Conservation (phyloP, 2,797 vertebrate species). For the Clarias pachynema region DNA sequence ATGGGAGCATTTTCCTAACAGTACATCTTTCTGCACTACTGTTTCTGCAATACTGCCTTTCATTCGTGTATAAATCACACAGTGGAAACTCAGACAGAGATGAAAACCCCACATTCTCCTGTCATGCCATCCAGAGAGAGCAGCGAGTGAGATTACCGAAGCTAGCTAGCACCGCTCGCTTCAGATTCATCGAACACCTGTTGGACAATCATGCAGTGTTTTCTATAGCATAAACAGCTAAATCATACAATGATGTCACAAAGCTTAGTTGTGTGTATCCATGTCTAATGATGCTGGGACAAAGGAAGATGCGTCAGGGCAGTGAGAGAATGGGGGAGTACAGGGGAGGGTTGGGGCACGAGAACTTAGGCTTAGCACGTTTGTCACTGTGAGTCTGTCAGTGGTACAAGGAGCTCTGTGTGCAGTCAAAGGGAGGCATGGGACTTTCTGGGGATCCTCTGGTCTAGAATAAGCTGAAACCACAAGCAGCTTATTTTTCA, state of each 20-base stretch:
- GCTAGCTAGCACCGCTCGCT: slow-evolving; percentile 46
- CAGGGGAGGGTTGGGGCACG: background rate
- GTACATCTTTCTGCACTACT: background rate
- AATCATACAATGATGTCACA: background rate
- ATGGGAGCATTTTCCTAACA: background rate
- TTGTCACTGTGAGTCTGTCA: slow-evolving; percentile 41
- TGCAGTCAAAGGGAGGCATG: slow-evolving; percentile 25
- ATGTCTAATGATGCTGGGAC: background rate
- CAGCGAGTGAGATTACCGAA: slow-evolving; percentile 84
- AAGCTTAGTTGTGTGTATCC: background rate
- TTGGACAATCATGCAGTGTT: background rate
- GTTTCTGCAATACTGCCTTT: background rate
- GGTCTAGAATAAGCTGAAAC: slow-evolving; percentile 55
- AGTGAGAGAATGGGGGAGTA: background rate
- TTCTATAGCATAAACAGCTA: background rate
- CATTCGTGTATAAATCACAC: background rate
- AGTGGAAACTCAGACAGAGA: slow-evolving; percentile 10
- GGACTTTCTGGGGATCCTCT: slow-evolving; percentile 46
- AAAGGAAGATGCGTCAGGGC: slow-evolving; percentile 61
- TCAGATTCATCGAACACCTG: slow-evolving; percentile 27
- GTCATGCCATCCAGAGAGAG: slow-evolving; percentile 78
- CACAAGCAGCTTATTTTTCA: slow-evolving; percentile 54
- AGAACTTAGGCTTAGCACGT: slow-evolving; percentile 28
- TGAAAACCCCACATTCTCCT: background rate
- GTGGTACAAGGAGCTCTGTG: slow-evolving; percentile 40